Percentiles rank a stretch among this genome's conserved stretches.
phyloP scores from a whole-genome alignment of 92 coral and sea anemone genomes.

The Chrysogorgia sp. region DNA sequence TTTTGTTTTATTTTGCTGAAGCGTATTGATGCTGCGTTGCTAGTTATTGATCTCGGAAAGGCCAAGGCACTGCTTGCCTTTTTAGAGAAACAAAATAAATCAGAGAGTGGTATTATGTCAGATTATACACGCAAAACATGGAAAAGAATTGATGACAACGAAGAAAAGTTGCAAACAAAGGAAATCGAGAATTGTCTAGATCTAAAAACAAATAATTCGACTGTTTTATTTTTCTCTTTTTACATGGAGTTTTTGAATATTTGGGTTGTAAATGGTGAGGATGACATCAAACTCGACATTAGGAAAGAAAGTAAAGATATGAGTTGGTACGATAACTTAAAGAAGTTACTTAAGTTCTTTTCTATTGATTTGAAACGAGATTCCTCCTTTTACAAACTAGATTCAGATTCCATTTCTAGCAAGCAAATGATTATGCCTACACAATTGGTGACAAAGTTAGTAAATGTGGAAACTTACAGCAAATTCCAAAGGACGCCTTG shows the following conservation, averaged over 20 bases:
- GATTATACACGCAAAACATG: neutral
- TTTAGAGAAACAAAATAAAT: neutral
- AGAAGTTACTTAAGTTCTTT: neutral
- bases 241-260: neutral
- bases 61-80: neutral
- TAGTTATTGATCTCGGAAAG: too few species aligned
- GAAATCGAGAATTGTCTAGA: neutral
- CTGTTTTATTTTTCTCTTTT: neutral
- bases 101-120: neutral
- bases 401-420: neutral
- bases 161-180: neutral
- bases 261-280: neutral
- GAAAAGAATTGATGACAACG: neutral
- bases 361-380: neutral
- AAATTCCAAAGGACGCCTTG: too few species aligned
- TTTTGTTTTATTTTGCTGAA: conserved; percentile 28
- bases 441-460: neutral
- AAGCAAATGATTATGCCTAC: neutral
- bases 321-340: neutral
- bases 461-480: neutral
- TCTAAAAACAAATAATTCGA: neutral
- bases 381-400: conserved; percentile 1
- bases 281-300: neutral
- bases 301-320: neutral
- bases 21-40: neutral